phyloP scores from a whole-genome alignment of 53 echinoderm and acorn worm genomes.

The Pentamera pediparva region DNA sequence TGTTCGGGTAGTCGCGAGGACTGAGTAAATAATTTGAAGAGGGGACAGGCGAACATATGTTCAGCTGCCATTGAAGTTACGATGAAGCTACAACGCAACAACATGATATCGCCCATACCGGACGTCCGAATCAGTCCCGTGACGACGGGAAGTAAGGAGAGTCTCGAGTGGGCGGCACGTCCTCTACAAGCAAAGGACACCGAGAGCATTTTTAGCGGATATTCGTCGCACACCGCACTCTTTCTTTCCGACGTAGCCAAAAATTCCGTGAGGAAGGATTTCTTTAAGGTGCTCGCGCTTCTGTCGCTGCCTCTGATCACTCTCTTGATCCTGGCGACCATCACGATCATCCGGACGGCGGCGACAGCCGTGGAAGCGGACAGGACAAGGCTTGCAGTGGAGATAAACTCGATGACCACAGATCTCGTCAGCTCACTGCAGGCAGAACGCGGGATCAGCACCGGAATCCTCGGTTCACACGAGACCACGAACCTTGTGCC shows the following conservation, averaged over 20 bases:
- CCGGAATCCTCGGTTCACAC: background rate
- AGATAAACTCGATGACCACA: background rate
- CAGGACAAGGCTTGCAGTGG: background rate
- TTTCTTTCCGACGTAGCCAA: background rate
- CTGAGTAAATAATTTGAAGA: too few relatives aligned
- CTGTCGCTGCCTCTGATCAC: constrained; percentile 7
- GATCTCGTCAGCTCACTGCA: background rate
- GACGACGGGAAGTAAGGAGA: too few relatives aligned
- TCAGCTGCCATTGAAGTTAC: too few relatives aligned
- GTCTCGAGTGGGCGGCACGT: too few relatives aligned
- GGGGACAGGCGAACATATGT: too few relatives aligned
- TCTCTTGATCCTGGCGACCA: background rate
- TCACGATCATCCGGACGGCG: background rate
- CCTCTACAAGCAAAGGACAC: too few relatives aligned
- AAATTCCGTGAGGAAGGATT: background rate
- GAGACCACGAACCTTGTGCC: background rate
- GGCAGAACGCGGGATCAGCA: constrained; percentile 17
- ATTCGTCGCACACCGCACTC: background rate
- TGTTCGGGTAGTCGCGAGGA: too few relatives aligned
- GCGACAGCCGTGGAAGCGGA: background rate
- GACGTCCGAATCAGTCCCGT: too few relatives aligned
- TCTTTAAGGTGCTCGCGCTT: background rate
- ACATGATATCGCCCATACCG: too few relatives aligned
- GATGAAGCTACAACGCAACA: too few relatives aligned
- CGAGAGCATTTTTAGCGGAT: background rate